These are phyloP conservation scores for Eublepharis macularius DNA, from an alignment of 2,113 vertebrate genomes.

Conservation along the genomic window DNA sequence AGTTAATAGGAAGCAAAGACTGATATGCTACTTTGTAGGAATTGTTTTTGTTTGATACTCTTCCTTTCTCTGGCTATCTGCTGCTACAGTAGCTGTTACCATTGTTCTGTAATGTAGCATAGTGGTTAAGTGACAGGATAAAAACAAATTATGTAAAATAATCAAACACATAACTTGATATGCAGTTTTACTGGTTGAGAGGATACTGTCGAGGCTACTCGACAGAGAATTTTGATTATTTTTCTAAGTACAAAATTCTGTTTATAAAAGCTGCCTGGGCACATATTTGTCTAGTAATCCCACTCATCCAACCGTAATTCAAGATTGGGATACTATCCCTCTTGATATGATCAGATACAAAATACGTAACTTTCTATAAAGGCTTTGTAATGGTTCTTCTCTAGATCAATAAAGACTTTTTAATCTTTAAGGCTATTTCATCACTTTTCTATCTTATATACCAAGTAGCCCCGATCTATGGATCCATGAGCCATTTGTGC, in stretches of 20 bases:
- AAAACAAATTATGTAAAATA: neutral
- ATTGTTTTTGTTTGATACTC: neutral
- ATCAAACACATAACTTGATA: neutral
- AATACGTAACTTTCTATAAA: conserved; percentile 16
- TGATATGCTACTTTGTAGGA: too few species aligned
- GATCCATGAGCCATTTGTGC: too few species aligned
- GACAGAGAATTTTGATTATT: neutral
- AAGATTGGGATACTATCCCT: neutral
- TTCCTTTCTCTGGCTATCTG: neutral
- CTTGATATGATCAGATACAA: neutral
- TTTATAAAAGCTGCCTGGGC: neutral
- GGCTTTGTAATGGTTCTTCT: conserved; percentile 11
- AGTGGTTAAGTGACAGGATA: too few species aligned
- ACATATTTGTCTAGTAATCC: neutral
- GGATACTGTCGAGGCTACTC: neutral
- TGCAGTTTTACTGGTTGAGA: neutral
- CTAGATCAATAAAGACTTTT: conserved; percentile 57
- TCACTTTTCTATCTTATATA: conserved; percentile 44
- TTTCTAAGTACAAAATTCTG: neutral
- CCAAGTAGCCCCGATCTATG: too few species aligned
- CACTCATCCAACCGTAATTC: neutral
- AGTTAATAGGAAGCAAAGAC: neutral
- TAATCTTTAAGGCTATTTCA: conserved; percentile 53
- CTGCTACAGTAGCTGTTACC: neutral
- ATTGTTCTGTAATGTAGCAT: neutral